These are phyloP conservation scores for Dicyrtomina minuta DNA, from an alignment of 2,888 invertebrate genomes.

Conservation along the genomic window DNA sequence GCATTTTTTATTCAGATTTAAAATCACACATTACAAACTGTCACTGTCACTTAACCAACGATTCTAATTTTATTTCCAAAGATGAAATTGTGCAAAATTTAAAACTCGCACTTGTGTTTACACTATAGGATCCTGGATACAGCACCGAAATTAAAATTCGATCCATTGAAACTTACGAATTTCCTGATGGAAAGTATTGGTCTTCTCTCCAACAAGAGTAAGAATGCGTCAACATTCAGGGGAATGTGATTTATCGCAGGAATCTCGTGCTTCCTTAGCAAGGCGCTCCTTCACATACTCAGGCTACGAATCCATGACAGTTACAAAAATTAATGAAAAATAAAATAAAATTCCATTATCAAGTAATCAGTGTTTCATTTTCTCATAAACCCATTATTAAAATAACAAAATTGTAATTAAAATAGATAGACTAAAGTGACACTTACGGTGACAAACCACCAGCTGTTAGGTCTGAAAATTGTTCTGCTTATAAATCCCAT, in stretches of 20 bases:
- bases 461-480: slow-evolving; percentile 72
- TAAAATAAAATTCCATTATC: neutral
- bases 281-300: slow-evolving; percentile 33
- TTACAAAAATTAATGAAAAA: slow-evolving; percentile 2
- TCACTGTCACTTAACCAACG: too few species aligned
- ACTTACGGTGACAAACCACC: slow-evolving; percentile 82
- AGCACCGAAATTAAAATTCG: slow-evolving; percentile 74
- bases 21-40: too few species aligned
- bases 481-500: slow-evolving; percentile 68
- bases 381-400: neutral
- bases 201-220: slow-evolving; percentile 61
- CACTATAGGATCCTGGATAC: slow-evolving; percentile 71
- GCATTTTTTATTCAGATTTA: neutral
- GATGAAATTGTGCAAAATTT: too few species aligned
- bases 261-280: slow-evolving; percentile 1
- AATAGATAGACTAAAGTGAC: slow-evolving; percentile 34
- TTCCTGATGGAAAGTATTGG: slow-evolving; percentile 80
- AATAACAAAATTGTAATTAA: too few species aligned
- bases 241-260: neutral
- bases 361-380: too few species aligned
- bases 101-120: neutral
- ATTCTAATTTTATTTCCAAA: too few species aligned
- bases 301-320: slow-evolving; percentile 16
- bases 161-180: slow-evolving; percentile 69
- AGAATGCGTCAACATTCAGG: neutral